Evolutionary conservation across 2,797 vertebrate species (phyloP).

Genomic region (Sitta carolinensis): DNA sequence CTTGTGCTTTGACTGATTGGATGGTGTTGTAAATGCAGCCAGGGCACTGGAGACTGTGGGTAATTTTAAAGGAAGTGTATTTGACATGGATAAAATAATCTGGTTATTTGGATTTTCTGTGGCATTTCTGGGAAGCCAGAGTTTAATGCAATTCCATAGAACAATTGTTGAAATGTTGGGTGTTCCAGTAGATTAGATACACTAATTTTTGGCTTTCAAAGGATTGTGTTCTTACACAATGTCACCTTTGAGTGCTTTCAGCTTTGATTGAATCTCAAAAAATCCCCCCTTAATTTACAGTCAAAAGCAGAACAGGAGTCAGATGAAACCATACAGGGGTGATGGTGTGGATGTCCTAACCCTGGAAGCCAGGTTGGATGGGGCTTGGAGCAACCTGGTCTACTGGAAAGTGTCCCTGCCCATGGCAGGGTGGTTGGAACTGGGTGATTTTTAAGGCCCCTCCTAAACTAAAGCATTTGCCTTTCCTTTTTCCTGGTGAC

Average conservation of each 20-base stretch:
- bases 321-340: not conserved
- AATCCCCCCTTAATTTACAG: not conserved
- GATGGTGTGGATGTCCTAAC: not conserved
- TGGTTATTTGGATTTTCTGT: not conserved
- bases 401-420: not conserved
- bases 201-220: not conserved
- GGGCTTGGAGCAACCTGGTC: not conserved
- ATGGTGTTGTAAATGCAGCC: not conserved
- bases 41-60: not conserved
- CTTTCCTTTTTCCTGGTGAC: not conserved
- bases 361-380: not conserved
- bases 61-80: not conserved
- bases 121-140: not conserved
- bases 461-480: not conserved
- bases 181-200: not conserved
- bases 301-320: not conserved
- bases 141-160: not conserved
- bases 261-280: not conserved
- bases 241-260: not conserved
- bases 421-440: accelerated
- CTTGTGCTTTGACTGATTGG: not conserved
- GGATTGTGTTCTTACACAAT: not conserved
- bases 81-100: not conserved
- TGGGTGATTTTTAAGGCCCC: not conserved
- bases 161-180: not conserved